Percentiles rank a stretch among this genome's conserved stretches.
Evolutionary conservation across 2,797 vertebrate species (phyloP).

Genomic region (Nannoperca australis): DNA sequence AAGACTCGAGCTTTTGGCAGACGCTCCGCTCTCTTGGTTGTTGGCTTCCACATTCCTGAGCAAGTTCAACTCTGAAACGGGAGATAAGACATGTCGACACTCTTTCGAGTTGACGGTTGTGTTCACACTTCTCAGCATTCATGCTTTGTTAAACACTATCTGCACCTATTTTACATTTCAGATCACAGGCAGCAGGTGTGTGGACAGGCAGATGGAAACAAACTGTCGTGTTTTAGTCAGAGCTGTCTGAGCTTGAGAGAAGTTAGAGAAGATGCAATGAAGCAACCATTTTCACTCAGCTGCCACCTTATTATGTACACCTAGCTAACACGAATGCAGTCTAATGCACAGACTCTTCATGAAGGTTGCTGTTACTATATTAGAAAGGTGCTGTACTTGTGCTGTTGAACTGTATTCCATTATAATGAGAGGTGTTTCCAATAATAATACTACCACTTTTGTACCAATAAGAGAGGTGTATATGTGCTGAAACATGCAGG

Average conservation of each 20-base stretch:
- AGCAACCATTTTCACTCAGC: not conserved
- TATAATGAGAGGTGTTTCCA: not conserved
- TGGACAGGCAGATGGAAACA: not conserved
- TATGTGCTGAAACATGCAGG: not conserved
- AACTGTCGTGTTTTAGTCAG: conserved; percentile 15
- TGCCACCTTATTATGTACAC: not conserved
- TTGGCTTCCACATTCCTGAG: conserved; percentile 96
- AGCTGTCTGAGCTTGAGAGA: conserved; percentile 17
- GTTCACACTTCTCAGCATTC: conserved; percentile 27
- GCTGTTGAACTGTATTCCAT: not conserved
- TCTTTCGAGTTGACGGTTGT: conserved; percentile 26
- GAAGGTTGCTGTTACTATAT: not conserved
- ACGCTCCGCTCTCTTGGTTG: conserved; percentile 90
- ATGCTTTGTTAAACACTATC: conserved; percentile 39
- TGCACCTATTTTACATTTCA: conserved; percentile 52
- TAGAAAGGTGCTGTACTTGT: not conserved
- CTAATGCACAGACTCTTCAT: not conserved
- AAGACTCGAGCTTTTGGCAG: conserved; percentile 93
- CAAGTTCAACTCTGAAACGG: conserved; percentile 90
- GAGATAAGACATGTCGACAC: conserved; percentile 50
- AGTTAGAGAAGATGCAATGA: conserved; percentile 4
- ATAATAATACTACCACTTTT: not conserved
- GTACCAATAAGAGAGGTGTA: not conserved
- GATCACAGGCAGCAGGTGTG: conserved; percentile 35
- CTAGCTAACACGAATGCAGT: not conserved